Evolutionary conservation across 2,888 invertebrate genomes (phyloP).

Genomic region (Lepas anatifera): DNA sequence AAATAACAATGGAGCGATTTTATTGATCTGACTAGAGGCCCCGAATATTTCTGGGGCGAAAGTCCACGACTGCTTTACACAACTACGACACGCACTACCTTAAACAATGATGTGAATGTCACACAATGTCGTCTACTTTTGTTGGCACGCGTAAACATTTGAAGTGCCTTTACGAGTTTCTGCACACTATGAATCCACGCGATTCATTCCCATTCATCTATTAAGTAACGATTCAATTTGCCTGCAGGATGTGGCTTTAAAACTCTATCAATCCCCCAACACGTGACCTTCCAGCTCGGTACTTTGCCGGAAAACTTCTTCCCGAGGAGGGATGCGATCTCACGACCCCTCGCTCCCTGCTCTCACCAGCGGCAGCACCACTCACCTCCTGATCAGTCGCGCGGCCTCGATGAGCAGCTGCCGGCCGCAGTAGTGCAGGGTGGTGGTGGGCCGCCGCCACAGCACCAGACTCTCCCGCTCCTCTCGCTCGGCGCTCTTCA

Average conservation of each 20-base stretch:
- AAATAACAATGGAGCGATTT: no score
- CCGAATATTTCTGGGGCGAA: no score
- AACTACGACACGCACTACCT: no score
- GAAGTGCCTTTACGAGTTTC: no score
- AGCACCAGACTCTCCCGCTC: slow-evolving; percentile 46
- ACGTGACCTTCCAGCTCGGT: background rate
- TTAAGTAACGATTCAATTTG: background rate
- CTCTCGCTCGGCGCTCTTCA: slow-evolving; percentile 21
- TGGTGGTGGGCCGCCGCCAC: slow-evolving; percentile 66
- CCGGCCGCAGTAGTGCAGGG: slow-evolving; percentile 62
- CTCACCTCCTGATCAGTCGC: background rate
- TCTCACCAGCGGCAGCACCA: background rate
- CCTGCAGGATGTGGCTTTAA: background rate
- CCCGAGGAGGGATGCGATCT: background rate
- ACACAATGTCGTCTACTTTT: no score
- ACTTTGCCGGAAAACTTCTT: background rate
- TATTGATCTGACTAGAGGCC: no score
- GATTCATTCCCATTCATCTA: no score
- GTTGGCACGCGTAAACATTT: no score
- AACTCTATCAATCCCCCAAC: background rate
- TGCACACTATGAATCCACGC: no score
- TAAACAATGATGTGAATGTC: no score
- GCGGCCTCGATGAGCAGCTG: slow-evolving; percentile 41
- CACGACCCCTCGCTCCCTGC: background rate
- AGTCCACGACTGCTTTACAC: no score